Base-by-base conservation (phyloP, 1,140 invertebrate genomes). In the Scaptomyza montana region DNA sequence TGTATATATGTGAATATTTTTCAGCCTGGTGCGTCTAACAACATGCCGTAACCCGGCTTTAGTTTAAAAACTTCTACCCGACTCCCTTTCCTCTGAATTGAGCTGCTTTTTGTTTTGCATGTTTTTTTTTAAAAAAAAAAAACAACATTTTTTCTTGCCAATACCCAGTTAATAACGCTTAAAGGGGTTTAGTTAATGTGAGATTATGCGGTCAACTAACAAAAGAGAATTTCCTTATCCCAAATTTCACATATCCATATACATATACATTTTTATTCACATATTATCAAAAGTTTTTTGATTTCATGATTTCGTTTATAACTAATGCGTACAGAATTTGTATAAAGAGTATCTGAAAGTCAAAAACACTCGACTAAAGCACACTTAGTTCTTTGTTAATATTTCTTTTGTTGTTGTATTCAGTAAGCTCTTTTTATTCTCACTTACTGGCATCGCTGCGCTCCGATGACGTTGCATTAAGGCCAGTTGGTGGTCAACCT, bases 1-100 rank as follows among this genome's bases (percentile, higher is more conserved):
- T 80, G 66, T 85, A 78, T 76, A 76, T 75, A 86, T 87, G 87
- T 76, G 78, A 16, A 64, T 78, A 78, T 74, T 69, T 68, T 69
- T 59, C 9, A 36, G 33, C 33, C 33, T 78, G 57, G 61, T 80
- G 71, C 78, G 74, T 87, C 75, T 73, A 81, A 81, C 55, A 55
- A 45, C 28, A 36, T 45, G 68, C 82, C 67, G 82, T 82, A 86
- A 73, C 71, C 81, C 76, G 77, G 62, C 62, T 65, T 65, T 61
- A 73, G 51, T 60, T 67, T 60, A 46, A 39, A 39, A 19, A 16
- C 67, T 39, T 16, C 36, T 5, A 16, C 61, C 63, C n/a, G 43
- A 33, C 55, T 19, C 25, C 62, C 39, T 9, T 36, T 36, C 8
- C 19, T 28, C 73, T 63, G 62, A 50, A 77, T 80, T 72, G 61